Evolutionary conservation across 2,113 vertebrate species (phyloP).

Genomic region (Nycticorax nycticorax): DNA sequence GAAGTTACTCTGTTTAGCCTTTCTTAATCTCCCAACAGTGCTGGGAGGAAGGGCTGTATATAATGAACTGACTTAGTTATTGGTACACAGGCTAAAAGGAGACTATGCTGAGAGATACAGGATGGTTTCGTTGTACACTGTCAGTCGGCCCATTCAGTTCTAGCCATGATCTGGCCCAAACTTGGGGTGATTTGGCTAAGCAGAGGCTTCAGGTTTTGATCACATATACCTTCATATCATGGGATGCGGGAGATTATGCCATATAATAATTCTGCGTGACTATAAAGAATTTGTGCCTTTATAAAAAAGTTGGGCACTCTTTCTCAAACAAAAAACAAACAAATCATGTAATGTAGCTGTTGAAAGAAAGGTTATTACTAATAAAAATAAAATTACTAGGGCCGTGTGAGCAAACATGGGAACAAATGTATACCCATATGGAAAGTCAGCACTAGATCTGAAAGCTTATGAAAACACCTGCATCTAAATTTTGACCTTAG

Average conservation of each 20-base stretch:
- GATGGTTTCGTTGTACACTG: not conserved
- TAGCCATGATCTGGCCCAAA: not conserved
- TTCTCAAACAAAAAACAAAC: not conserved
- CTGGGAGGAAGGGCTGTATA: not conserved
- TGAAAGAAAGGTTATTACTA: constrained; percentile 30
- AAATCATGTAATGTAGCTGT: not conserved
- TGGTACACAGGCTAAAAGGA: not conserved
- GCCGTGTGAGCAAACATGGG: not conserved
- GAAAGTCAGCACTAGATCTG: constrained; percentile 9
- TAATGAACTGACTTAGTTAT: not conserved
- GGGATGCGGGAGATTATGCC: rapidly evolving
- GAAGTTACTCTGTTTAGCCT: not conserved
- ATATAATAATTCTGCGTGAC: not conserved
- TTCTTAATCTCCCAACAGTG: not conserved
- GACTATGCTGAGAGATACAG: not conserved
- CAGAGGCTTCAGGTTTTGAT: not conserved
- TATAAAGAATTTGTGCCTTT: not conserved
- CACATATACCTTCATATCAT: not conserved
- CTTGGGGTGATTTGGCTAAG: not conserved
- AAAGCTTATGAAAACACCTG: constrained; percentile 58
- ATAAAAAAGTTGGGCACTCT: not conserved
- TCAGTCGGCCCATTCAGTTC: not conserved
- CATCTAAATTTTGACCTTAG: constrained; percentile 58
- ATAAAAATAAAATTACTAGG: constrained; percentile 8
- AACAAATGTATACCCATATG: constrained; percentile 39